Conservation (phyloP, 2,797 vertebrate genomes). For the Clamator glandarius region DNA sequence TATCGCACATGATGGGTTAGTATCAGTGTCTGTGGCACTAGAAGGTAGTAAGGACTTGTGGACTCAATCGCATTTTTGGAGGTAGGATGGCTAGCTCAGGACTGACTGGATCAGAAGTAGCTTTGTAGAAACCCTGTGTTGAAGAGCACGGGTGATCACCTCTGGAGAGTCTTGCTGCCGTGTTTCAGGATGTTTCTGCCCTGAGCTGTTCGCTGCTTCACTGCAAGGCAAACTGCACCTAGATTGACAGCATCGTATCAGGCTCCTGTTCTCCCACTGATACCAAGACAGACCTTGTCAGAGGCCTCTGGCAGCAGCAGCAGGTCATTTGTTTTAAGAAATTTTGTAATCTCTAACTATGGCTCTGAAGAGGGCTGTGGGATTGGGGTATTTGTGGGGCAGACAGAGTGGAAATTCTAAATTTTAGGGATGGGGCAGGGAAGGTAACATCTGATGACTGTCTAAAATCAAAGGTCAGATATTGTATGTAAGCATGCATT, state of each 20-base stretch:
- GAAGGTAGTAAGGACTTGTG: neutral
- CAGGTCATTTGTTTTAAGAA: neutral
- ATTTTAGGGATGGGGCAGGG: too few species aligned
- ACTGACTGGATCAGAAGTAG: neutral
- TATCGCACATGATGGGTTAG: rapidly evolving
- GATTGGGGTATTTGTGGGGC: neutral
- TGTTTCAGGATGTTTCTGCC: neutral
- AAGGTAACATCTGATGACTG: neutral
- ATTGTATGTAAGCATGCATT: neutral
- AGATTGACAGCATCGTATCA: neutral
- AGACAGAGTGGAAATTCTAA: neutral
- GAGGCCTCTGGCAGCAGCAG: neutral
- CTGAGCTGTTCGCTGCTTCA: neutral
- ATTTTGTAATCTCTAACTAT: neutral
- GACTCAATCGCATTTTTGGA: neutral
- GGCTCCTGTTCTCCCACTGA: neutral
- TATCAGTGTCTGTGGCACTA: neutral
- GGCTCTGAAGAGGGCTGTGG: neutral
- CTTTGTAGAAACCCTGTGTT: neutral
- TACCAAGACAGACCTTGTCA: neutral
- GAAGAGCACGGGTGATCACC: neutral
- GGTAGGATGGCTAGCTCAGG: neutral
- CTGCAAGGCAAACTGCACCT: neutral
- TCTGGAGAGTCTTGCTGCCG: neutral
- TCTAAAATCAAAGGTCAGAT: neutral